Conservation (phyloP, 2,888 invertebrate genomes). For the Chloroclysta siterata region DNA sequence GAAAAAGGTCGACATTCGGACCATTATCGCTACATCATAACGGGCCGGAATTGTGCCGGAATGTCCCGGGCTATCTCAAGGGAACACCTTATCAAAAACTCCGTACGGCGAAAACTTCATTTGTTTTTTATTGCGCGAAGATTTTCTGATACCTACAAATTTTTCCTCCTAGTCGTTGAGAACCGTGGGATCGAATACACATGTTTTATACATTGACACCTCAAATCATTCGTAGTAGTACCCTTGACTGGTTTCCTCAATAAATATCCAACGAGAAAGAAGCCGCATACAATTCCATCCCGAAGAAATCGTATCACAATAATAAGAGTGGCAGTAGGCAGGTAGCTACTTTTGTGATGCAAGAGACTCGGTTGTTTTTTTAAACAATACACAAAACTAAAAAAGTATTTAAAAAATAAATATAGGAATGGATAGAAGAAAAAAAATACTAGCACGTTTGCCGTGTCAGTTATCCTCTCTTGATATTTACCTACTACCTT, state of each 20-base stretch:
- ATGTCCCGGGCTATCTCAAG: constrained; percentile 48
- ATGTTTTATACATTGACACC: not conserved
- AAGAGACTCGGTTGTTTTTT: too few species aligned
- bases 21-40: constrained; percentile 59
- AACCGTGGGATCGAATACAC: not conserved
- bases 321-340: not conserved
- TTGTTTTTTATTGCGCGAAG: constrained; percentile 50
- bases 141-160: constrained; percentile 6
- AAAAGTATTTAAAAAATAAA: too few species aligned
- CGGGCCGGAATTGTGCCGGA: constrained; percentile 38
- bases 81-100: constrained; percentile 55
- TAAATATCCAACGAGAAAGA: not conserved
- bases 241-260: constrained; percentile 1
- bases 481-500: too few species aligned
- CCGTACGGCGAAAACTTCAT: constrained; percentile 44
- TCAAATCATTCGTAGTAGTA: not conserved
- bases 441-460: too few species aligned
- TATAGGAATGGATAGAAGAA: too few species aligned
- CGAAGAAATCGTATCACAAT: not conserved
- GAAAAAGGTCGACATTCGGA: constrained; percentile 36
- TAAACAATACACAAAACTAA: too few species aligned
- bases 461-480: too few species aligned
- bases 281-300: not conserved
- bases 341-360: not conserved
- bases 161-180: not conserved